A percentile compares a stretch with the other conserved stretches of the same genome.
These are phyloP conservation scores for Trissolcus basalis DNA, from an alignment of 1,140 invertebrate genomes.

Conservation along the genomic window DNA sequence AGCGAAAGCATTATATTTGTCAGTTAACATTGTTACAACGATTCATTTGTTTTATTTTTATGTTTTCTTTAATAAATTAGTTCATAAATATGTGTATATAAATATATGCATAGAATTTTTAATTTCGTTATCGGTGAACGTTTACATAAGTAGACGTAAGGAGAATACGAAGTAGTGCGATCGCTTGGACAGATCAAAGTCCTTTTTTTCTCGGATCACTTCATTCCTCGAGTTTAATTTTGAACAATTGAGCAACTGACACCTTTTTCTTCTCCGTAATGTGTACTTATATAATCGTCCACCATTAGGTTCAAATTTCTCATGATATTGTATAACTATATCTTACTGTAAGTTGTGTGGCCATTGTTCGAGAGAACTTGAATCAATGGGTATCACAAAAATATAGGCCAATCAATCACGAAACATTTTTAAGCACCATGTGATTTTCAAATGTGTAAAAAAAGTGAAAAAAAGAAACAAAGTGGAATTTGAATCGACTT, in stretches of 20 bases:
- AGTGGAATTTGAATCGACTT: slow-evolving; percentile 16
- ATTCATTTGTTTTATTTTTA: slow-evolving; percentile 19
- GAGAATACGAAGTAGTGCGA: slow-evolving; percentile 16
- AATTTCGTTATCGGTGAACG: neutral
- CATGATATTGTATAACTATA: slow-evolving; percentile 23
- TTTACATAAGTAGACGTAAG: slow-evolving; percentile 27
- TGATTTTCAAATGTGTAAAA: slow-evolving; percentile 7
- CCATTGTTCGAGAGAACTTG: slow-evolving; percentile 61
- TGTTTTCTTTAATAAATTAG: slow-evolving; percentile 40
- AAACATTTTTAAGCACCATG: slow-evolving; percentile 63
- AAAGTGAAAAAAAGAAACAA: neutral
- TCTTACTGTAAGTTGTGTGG: slow-evolving; percentile 65
- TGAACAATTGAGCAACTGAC: neutral
- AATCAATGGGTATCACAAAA: slow-evolving; percentile 42
- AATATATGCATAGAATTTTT: slow-evolving; percentile 30
- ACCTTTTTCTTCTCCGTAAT: slow-evolving; percentile 25
- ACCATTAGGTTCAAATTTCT: slow-evolving; percentile 4
- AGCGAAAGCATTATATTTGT: slow-evolving; percentile 22
- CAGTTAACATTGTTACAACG: slow-evolving; percentile 31
- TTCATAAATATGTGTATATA: slow-evolving; percentile 66
- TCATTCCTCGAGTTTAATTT: too few relatives aligned
- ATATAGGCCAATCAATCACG: slow-evolving; percentile 48
- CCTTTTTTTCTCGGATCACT: too few relatives aligned
- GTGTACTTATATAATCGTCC: slow-evolving; percentile 30
- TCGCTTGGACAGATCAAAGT: too few relatives aligned